A percentile compares a stretch with the other conserved stretches of the same genome.
Conservation (phyloP, 2,113 vertebrate genomes). For the Chionodraco myersi region DNA sequence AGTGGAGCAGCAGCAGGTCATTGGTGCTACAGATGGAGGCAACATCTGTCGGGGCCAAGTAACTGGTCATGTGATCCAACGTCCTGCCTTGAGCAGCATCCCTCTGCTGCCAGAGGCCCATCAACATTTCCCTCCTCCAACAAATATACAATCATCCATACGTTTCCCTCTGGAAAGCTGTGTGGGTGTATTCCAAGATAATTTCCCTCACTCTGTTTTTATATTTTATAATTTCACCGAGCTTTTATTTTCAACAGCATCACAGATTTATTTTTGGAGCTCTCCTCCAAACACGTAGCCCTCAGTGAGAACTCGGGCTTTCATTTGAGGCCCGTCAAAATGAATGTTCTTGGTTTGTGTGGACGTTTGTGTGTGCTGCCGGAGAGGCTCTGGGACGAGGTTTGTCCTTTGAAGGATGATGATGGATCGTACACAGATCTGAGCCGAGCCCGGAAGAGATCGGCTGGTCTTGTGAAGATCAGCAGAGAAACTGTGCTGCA, state of each 20-base stretch:
- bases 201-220: constrained; percentile 10
- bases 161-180: constrained; percentile 36
- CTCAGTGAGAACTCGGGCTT: constrained; percentile 43
- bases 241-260: constrained; percentile 32
- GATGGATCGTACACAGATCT: constrained; percentile 62
- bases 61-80: constrained; percentile 50
- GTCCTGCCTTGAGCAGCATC: constrained; percentile 21
- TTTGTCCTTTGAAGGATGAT: constrained; percentile 64
- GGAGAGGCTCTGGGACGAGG: constrained; percentile 43
- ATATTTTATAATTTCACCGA: constrained; percentile 17
- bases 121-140: constrained; percentile 49
- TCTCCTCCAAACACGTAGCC: constrained; percentile 40
- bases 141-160: constrained; percentile 46
- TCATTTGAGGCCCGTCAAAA: constrained; percentile 58
- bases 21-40: constrained; percentile 55
- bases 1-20: constrained; percentile 41
- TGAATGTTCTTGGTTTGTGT: constrained; percentile 58
- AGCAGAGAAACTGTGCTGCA: constrained; percentile 11
- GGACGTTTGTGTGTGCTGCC: constrained; percentile 31
- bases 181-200: constrained; percentile 43
- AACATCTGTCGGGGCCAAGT: constrained; percentile 64
- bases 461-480: constrained; percentile 20
- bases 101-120: constrained; percentile 41
- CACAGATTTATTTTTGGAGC: constrained; percentile 54
- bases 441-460: constrained; percentile 45